A percentile compares a stretch with the other conserved stretches of the same genome.
phyloP scores from a whole-genome alignment of 2,113 vertebrate species.

The Podilymbus podiceps region DNA sequence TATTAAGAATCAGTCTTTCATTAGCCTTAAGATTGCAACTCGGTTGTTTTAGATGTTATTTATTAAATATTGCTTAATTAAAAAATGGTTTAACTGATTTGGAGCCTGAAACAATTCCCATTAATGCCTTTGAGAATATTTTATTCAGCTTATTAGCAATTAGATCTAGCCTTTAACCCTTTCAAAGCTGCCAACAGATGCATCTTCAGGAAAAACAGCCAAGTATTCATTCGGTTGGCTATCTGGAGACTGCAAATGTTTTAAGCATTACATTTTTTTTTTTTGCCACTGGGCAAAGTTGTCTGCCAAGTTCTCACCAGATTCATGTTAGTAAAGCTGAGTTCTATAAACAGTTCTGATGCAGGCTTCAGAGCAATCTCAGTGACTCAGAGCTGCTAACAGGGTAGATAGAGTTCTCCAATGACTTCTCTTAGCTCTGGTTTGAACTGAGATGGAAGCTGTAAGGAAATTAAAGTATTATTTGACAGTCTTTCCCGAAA shows the following conservation, averaged over 20 bases:
- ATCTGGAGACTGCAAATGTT: not conserved
- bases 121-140: not conserved
- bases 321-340: not conserved
- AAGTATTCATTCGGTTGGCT: not conserved
- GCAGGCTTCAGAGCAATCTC: not conserved
- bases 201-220: not conserved
- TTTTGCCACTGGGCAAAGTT: not conserved
- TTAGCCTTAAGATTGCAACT: not conserved
- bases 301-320: conserved; percentile 9
- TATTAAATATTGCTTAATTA: conserved; percentile 44
- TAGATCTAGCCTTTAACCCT: conserved; percentile 40
- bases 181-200: not conserved
- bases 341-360: not conserved
- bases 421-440: not conserved
- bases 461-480: not conserved
- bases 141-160: conserved; percentile 23
- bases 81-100: conserved; percentile 31
- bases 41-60: not conserved
- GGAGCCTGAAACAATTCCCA: not conserved
- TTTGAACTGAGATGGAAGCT: not conserved
- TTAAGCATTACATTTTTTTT: not conserved
- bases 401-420: not conserved
- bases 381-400: not conserved
- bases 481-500: not conserved
- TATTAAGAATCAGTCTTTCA: not conserved